Conservation (phyloP, 1,140 invertebrate genomes). For the Araneus ventricosus region DNA sequence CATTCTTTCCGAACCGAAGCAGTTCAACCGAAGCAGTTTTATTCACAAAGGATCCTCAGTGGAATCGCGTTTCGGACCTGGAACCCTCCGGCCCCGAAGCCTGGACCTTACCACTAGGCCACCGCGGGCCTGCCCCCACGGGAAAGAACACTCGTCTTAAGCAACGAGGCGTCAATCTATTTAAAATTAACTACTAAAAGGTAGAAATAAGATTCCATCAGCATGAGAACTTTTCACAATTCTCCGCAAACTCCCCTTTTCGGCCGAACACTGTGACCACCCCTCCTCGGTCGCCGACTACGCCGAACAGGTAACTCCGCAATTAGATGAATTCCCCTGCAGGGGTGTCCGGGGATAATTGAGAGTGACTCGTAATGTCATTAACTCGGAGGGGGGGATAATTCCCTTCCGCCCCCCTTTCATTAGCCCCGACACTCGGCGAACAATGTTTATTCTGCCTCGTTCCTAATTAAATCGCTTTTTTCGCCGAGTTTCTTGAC, state of each 20-base stretch:
- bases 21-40: too few species aligned
- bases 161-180: too few species aligned
- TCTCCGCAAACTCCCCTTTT: neutral
- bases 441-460: slow-evolving; percentile 53
- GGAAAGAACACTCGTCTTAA: too few species aligned
- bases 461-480: slow-evolving; percentile 44
- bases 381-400: slow-evolving; percentile 35
- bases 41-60: too few species aligned
- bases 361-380: slow-evolving; percentile 50
- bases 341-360: slow-evolving; percentile 10
- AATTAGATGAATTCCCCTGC: slow-evolving; percentile 48
- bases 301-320: neutral
- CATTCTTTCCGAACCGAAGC: too few species aligned
- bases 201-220: too few species aligned
- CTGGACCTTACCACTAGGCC: too few species aligned
- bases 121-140: too few species aligned
- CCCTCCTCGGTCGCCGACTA: neutral
- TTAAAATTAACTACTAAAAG: too few species aligned
- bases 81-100: too few species aligned
- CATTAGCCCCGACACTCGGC: slow-evolving; percentile 29
- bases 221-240: too few species aligned
- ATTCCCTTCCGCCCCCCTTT: slow-evolving; percentile 22
- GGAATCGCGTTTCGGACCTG: too few species aligned
- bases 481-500: slow-evolving; percentile 14
- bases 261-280: neutral